These are phyloP conservation scores for Dryobotodes eremita DNA, from an alignment of 2,888 invertebrate genomes.

Conservation along the genomic window DNA sequence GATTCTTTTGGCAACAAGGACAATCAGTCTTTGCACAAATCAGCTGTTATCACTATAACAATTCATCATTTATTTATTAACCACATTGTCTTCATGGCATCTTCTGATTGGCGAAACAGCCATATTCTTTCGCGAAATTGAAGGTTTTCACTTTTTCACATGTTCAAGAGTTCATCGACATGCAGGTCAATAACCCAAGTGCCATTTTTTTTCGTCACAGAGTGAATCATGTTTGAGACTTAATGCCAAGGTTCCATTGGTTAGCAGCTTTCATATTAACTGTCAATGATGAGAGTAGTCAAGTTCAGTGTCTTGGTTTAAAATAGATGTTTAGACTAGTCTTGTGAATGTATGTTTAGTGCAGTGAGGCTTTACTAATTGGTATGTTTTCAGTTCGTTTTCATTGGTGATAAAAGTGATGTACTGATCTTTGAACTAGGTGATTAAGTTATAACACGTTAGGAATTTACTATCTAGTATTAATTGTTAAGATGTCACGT, in stretches of 20 bases:
- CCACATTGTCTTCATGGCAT: neutral
- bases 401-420: slow-evolving; percentile 10
- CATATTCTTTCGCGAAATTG: neutral
- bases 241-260: slow-evolving; percentile 78
- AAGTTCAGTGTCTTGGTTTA: slow-evolving; percentile 35
- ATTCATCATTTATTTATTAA: slow-evolving; percentile 7
- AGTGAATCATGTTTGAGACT: slow-evolving; percentile 75
- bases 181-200: slow-evolving; percentile 74
- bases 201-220: slow-evolving; percentile 72
- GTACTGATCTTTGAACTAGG: slow-evolving; percentile 42
- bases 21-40: neutral
- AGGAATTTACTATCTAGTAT: slow-evolving; percentile 3
- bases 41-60: slow-evolving; percentile 15
- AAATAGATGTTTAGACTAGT: neutral
- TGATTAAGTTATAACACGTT: slow-evolving; percentile 9
- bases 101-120: neutral
- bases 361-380: neutral
- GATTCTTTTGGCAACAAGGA: neutral
- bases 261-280: slow-evolving; percentile 59
- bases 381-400: slow-evolving; percentile 18
- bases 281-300: slow-evolving; percentile 25
- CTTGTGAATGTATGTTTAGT: neutral
- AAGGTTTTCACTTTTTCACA: slow-evolving; percentile 65
- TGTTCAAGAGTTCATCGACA: slow-evolving; percentile 75
- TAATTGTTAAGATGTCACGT: slow-evolving; percentile 1